Evolutionary conservation across 2,888 invertebrate species (phyloP).

Genomic region (Anaspis maculata): DNA sequence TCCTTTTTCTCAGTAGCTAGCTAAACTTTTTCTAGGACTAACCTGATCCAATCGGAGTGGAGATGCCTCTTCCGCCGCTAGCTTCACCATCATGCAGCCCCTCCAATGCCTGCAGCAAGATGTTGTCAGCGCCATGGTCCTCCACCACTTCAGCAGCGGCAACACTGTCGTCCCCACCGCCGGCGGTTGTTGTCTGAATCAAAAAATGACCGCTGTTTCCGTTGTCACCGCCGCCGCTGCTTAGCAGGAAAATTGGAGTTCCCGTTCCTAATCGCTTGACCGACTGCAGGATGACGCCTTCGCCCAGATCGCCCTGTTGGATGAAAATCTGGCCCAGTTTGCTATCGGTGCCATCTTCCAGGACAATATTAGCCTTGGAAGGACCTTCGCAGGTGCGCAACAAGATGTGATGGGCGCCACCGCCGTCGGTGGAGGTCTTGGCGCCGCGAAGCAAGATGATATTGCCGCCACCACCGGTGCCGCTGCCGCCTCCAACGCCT

Average conservation of each 20-base stretch:
- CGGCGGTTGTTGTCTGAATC: constrained; percentile 33
- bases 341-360: constrained; percentile 29
- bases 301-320: constrained; percentile 36
- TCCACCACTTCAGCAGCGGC: constrained; percentile 22
- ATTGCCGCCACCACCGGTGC: constrained; percentile 34
- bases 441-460: constrained; percentile 35
- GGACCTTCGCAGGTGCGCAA: constrained; percentile 33
- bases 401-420: constrained; percentile 33
- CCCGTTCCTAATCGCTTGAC: constrained; percentile 36
- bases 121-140: constrained; percentile 23
- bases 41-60: constrained; percentile 38
- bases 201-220: constrained; percentile 33
- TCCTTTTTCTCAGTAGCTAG: too few relatives aligned
- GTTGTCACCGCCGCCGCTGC: constrained; percentile 35
- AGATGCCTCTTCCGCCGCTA: constrained; percentile 24
- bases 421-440: constrained; percentile 29
- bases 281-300: constrained; percentile 38
- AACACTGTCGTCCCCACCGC: constrained; percentile 25
- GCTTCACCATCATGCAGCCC: constrained; percentile 31
- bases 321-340: constrained; percentile 37
- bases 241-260: constrained; percentile 37
- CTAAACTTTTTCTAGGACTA: constrained; percentile 3
- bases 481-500: constrained; percentile 14
- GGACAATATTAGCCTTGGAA: constrained; percentile 27
- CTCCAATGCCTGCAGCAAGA: constrained; percentile 32